Base-by-base conservation (phyloP, 1,140 invertebrate species). In the Xylocopa sonorina region DNA sequence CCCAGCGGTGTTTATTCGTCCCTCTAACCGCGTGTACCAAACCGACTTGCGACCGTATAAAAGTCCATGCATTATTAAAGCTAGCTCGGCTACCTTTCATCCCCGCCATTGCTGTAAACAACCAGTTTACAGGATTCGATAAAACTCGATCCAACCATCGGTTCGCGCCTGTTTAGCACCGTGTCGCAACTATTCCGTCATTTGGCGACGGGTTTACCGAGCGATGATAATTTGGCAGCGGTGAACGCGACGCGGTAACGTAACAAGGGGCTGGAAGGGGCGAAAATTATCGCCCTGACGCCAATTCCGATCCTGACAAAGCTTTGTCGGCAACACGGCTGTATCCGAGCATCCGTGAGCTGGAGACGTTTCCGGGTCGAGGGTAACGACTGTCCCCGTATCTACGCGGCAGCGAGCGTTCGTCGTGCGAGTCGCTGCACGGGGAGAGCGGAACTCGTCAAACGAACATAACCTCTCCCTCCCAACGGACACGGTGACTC, bases 221-320 rank as follows among this genome's bases (percentile, higher is more conserved):
- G 76, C 78, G 82, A 83, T 76, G 66, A 84, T 84, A 84, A 84
- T 83, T 84, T 66, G 81, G 80, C 81, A 83, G 60, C 67, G 60
- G 72, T 32, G 72, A 69, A 50, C 50, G 46, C 18, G 58, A 46
- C 32, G 46, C 38, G 34, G 57, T 66, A n/a, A 74, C 50, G 50
- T 64, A 83, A 62, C 62, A 46, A 50, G 16, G 46, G 72, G n/a
- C n/a, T n/a, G n/a, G n/a, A n/a, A n/a, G n/a, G n/a, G n/a, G n/a
- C n/a, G 66, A 71, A 79, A 84, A 81, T 84, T 84, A 84, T 84
- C 82, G 81, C n/a, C 81, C 57, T 50, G 76, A 68, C 76, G 81
- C 82, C 82, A 84, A 84, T 84, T 84, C 80, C 82, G 69, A 83
- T 83, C 64, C 69, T 80, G 76, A 84, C 82, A 83, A 78, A 72